Conservation (phyloP, 2,113 vertebrate genomes). For the Beaufortia kweichowensis region DNA sequence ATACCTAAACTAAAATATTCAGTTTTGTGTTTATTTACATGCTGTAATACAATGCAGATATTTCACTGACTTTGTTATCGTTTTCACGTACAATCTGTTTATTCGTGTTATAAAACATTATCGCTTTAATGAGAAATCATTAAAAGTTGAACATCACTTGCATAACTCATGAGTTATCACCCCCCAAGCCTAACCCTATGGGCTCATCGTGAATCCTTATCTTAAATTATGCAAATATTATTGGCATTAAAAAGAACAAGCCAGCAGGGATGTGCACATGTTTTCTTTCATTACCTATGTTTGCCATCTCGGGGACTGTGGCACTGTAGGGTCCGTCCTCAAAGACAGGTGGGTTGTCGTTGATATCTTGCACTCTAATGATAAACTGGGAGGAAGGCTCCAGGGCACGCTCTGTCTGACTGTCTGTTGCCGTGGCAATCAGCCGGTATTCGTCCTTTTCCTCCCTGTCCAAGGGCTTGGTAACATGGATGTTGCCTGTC, state of each 20-base stretch:
- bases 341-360: slow-evolving; percentile 89
- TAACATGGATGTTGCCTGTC: slow-evolving; percentile 91
- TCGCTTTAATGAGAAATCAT: no score
- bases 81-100: no score
- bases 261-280: background rate
- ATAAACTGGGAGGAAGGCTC: slow-evolving; percentile 91
- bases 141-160: no score
- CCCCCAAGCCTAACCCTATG: no score
- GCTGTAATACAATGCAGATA: no score
- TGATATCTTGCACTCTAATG: slow-evolving; percentile 92
- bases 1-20: no score
- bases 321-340: slow-evolving; percentile 85
- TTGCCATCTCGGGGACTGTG: slow-evolving; percentile 88
- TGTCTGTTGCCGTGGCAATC: slow-evolving; percentile 85
- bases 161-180: no score
- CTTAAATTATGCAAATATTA: slow-evolving; percentile 16
- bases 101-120: no score
- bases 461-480: slow-evolving; percentile 88
- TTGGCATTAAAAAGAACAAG: background rate
- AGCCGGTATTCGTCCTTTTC: slow-evolving; percentile 89
- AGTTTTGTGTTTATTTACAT: no score
- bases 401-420: slow-evolving; percentile 84
- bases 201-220: background rate
- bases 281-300: slow-evolving; percentile 73
- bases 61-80: no score